These are phyloP conservation scores for Pollenia angustigena DNA, from an alignment of 2,888 invertebrate genomes.

Conservation along the genomic window DNA sequence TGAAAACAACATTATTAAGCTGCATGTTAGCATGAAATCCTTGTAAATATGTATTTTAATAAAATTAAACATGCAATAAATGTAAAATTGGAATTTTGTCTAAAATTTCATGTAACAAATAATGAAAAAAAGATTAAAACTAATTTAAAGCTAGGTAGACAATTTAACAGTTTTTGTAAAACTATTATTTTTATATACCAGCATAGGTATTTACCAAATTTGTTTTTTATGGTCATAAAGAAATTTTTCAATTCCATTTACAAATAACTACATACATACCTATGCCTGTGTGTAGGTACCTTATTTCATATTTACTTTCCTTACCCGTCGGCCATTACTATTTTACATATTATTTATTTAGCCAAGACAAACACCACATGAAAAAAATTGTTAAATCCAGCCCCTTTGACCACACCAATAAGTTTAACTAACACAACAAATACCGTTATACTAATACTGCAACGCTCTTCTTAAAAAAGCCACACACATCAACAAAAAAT, in stretches of 20 bases:
- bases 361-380: constrained; percentile 59
- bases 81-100: background rate
- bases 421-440: background rate
- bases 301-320: no score
- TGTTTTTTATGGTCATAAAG: no score
- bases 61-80: constrained; percentile 32
- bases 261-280: no score
- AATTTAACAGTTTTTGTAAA: no score
- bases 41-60: constrained; percentile 45
- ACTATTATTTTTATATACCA: no score
- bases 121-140: no score
- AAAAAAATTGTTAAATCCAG: constrained; percentile 39
- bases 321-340: constrained; percentile 57
- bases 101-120: background rate
- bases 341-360: constrained; percentile 37
- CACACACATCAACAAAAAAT: background rate
- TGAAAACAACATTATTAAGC: constrained; percentile 14
- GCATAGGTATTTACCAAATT: no score
- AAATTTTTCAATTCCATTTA: no score
- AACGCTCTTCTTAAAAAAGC: background rate
- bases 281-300: no score
- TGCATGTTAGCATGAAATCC: constrained; percentile 48
- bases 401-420: constrained; percentile 50
- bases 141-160: no score
- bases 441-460: constrained; percentile 30